Evolutionary conservation across 2,797 vertebrate genomes (phyloP), one percentile per base, ranked within the genome.

Genomic region (Ambastaia sidthimunki): DNA sequence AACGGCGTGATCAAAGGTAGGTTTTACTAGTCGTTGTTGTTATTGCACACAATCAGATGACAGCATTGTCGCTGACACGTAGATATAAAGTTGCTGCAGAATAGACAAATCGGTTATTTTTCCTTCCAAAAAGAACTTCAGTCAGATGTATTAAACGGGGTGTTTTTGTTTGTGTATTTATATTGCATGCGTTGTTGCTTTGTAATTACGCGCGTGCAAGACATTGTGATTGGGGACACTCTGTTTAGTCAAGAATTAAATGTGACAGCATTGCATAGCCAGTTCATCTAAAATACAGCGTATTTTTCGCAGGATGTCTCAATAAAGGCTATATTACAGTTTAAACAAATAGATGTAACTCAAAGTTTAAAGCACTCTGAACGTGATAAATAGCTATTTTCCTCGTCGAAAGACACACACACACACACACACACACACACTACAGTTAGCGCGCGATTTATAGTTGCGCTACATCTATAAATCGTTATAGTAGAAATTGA

Each of bases 1-100:
- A 62, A 52, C 44, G 3, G n/a, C 34, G 12, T 78, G 60, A 47
- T 71, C 55, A 70, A 57, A 71, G 76, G 76, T 78, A 78, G 44
- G 76, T 3, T 44, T 31, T 13, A 4, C 21, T 23, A 25, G 21
- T 31, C 37, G 65, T 69, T 69, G 18, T 77, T 69, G 7, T 28
- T 47, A 21, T 57, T 44, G 66, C 37, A 67, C 7, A 60, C 37
- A 55, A 67, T 55, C 62, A 12, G 23, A 60, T 37, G 19, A 28
- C 15, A 63, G 19, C 7, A 12, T 48, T 44, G 41, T 60, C 16
- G 52, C 52, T 48, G 23, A 31, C 65, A 19, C 34, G 67, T 41
- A 70, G 75, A 71, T 54, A 28, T 18, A 28, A 78, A 48, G 41
- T 78, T 70, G n/a, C 54, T 50, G 55, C 63, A 60, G 47, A 65